Percentiles rank a stretch among this genome's conserved stretches.
These are phyloP conservation scores for Anthopleura sola DNA, from an alignment of 64 coral and sea anemone species.

Conservation along the genomic window DNA sequence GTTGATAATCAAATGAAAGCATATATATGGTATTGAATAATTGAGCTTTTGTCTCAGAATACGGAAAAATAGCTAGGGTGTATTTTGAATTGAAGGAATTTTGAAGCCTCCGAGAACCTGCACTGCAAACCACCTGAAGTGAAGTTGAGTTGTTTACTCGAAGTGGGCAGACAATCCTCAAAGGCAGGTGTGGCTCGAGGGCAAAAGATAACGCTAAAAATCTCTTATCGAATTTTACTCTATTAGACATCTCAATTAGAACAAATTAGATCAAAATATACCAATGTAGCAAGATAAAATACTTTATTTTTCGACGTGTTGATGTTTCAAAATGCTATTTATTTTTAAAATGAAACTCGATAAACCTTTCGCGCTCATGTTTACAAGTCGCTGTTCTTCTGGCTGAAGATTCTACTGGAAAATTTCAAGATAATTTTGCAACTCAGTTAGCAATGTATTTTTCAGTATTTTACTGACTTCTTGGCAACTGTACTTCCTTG, in stretches of 20 bases:
- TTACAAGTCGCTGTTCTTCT: not conserved
- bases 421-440: no score
- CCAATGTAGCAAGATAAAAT: not conserved
- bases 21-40: no score
- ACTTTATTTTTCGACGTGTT: not conserved
- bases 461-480: no score
- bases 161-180: not conserved
- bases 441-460: no score
- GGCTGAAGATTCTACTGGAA: no score
- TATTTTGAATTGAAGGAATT: not conserved
- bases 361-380: not conserved
- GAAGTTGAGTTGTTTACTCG: not conserved
- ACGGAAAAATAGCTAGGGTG: no score
- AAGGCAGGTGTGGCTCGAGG: not conserved
- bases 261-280: slow-evolving; percentile 14
- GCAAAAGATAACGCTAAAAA: slow-evolving; percentile 5
- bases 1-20: no score
- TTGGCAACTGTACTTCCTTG: not conserved
- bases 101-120: not conserved
- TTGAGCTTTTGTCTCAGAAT: no score
- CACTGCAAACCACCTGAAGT: not conserved
- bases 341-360: not conserved
- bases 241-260: slow-evolving; percentile 9
- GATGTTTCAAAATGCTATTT: not conserved
- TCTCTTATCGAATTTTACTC: not conserved